A percentile compares a stretch with the other conserved stretches of the same genome.
Conservation (phyloP, 1,140 invertebrate genomes). For the Brachionus calyciflorus region DNA sequence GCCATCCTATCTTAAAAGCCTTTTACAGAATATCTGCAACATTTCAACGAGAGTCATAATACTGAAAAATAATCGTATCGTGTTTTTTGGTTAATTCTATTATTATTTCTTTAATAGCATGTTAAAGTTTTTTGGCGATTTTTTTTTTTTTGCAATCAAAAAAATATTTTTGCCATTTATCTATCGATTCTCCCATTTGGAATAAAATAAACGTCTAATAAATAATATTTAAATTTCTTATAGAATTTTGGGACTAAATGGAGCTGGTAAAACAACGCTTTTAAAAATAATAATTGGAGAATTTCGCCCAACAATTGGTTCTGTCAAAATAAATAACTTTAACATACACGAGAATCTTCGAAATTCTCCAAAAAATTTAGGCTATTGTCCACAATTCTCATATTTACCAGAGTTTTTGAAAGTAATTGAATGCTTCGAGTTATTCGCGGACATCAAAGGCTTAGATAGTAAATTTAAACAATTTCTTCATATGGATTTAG, state of each 20-base stretch:
- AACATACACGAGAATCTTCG: constrained; percentile 59
- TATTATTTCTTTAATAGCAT: no score
- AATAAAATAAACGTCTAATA: no score
- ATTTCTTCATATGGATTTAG: not conserved
- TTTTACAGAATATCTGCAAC: no score
- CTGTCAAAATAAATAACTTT: constrained; percentile 52
- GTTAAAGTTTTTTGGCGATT: no score
- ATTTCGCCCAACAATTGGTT: constrained; percentile 53
- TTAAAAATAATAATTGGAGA: constrained; percentile 73
- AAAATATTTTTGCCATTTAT: no score
- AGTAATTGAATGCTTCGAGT: constrained; percentile 10
- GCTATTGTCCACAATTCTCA: constrained; percentile 63
- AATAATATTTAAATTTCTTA: no score
- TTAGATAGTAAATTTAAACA: not conserved
- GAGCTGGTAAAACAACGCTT: constrained; percentile 78
- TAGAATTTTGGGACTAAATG: constrained; percentile 75
- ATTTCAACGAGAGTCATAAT: no score
- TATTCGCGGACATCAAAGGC: not conserved
- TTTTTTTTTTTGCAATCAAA: no score
- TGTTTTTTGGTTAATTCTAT: no score
- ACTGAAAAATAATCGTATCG: no score
- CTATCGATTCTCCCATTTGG: no score
- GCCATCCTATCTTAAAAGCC: no score
- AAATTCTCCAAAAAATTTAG: constrained; percentile 58
- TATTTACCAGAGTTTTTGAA: constrained; percentile 62